A percentile compares a stretch with the other conserved stretches of the same genome.
Conservation (phyloP, 30 jellyfish, hydroid and myxozoan genomes). For the Mastigias papua region DNA sequence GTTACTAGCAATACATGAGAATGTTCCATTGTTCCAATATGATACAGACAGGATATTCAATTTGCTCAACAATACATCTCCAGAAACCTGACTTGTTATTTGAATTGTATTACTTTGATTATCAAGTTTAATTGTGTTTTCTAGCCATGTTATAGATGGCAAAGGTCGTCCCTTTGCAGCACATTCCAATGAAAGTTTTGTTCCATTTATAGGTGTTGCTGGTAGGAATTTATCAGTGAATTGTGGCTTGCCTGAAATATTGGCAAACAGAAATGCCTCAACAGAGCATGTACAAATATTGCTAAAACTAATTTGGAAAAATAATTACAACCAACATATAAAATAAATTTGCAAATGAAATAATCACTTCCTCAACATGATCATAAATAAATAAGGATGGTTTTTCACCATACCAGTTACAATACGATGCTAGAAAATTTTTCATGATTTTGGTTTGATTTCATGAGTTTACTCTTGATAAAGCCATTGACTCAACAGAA, state of each 20-base stretch:
- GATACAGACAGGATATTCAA: constrained; percentile 16
- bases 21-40: constrained; percentile 59
- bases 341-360: not conserved
- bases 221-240: constrained; percentile 32
- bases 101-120: constrained; percentile 1
- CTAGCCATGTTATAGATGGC: constrained; percentile 41
- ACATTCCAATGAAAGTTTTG: constrained; percentile 36
- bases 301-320: not conserved
- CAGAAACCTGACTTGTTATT: not conserved
- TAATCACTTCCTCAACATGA: not conserved
- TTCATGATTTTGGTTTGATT: not conserved
- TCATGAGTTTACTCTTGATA: not conserved
- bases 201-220: constrained; percentile 23
- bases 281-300: not conserved
- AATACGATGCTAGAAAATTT: not conserved
- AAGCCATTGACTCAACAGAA: not conserved
- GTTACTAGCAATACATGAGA: constrained; percentile 55
- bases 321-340: not conserved
- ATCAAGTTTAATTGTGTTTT: constrained; percentile 7
- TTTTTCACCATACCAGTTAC: not conserved
- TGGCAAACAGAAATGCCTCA: not conserved
- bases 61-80: constrained; percentile 21
- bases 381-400: not conserved
- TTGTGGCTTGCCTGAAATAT: constrained; percentile 53
- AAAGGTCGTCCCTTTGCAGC: constrained; percentile 40